Evolutionary conservation across 2,888 invertebrate species (phyloP), one percentile per base, ranked within the genome.

Genomic region (Amblyjoppa proteus): DNA sequence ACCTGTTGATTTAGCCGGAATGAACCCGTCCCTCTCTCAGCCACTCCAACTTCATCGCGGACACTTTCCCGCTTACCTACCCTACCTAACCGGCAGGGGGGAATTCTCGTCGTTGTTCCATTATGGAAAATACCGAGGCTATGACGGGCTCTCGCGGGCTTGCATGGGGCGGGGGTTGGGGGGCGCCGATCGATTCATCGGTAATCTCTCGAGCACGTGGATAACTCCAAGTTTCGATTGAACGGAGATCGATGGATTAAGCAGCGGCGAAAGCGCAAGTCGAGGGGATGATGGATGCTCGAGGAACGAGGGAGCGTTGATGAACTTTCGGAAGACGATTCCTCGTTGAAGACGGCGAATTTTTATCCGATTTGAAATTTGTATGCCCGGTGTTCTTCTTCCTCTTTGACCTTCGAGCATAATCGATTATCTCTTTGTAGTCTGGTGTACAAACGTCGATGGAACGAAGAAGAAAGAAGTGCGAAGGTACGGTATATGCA

Each of bases 1-100:
- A 92, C 92, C 92, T 92, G 92, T 92, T 92, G 92, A 92, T 92
- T 90, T 90, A 91, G 88, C 87, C 89, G 84, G 88, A 91, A 91
- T 90, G 89, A 90, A 90, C 87, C 45, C 77, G 45, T 75, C 34
- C 75, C 64, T 28, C 53, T 68, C 56, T 51, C 56, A 53, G 53
- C 41, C 64, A 20, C 58, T n/a, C 34, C 34, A 49, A n/a, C 61
- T 78, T 49, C 49, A 45, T 66, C 74, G 3, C 51, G 16, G 4
- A 45, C 64, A 53, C 69, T 70, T 77, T 56, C 68, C 49, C 81
- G 16, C 51, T 58, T 16, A 11, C 20, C 41, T 41, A 45, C 13
- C 11, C 5, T 53, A 34, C 9, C 64, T 31, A 11, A 31, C 31
- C 45, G 0, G 45, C 4, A 45, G 45, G 16, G 16, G 45, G 45